These are phyloP conservation scores for Neoarius graeffei DNA, from an alignment of 2,113 vertebrate species.

Conservation along the genomic window DNA sequence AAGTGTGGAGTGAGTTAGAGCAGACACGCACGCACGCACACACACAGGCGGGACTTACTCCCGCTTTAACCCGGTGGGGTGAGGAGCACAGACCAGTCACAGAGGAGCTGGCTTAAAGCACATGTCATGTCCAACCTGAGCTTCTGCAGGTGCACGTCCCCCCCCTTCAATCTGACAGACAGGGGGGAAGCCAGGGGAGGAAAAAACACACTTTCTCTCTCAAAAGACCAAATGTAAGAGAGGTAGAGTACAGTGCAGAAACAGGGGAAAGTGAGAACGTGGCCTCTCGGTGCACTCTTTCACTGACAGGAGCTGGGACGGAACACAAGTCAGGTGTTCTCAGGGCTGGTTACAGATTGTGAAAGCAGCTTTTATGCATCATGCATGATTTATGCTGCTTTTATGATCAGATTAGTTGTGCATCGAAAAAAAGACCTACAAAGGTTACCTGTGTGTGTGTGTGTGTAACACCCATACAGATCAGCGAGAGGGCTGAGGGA, in stretches of 20 bases:
- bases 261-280: not conserved
- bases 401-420: constrained; percentile 47
- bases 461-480: not conserved
- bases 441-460: not conserved
- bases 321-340: constrained; percentile 28
- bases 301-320: not conserved
- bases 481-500: constrained; percentile 10
- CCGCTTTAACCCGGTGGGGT: constrained; percentile 47
- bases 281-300: constrained; percentile 29
- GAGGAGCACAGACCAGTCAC: constrained; percentile 48
- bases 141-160: constrained; percentile 50
- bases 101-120: constrained; percentile 23
- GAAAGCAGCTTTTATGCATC: constrained; percentile 35
- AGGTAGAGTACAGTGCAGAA: not conserved
- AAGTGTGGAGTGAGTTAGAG: constrained; percentile 31
- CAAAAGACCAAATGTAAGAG: not conserved
- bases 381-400: constrained; percentile 32
- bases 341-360: not conserved
- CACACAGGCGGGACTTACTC: not conserved
- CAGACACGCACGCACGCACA: constrained; percentile 6
- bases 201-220: constrained; percentile 6
- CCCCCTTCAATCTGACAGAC: constrained; percentile 12
- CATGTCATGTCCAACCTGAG: constrained; percentile 34
- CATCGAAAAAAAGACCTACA: not conserved
- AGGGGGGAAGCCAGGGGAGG: constrained; percentile 30